Conservation (phyloP, 2,113 vertebrate species). For the Gambusia holbrooki region DNA sequence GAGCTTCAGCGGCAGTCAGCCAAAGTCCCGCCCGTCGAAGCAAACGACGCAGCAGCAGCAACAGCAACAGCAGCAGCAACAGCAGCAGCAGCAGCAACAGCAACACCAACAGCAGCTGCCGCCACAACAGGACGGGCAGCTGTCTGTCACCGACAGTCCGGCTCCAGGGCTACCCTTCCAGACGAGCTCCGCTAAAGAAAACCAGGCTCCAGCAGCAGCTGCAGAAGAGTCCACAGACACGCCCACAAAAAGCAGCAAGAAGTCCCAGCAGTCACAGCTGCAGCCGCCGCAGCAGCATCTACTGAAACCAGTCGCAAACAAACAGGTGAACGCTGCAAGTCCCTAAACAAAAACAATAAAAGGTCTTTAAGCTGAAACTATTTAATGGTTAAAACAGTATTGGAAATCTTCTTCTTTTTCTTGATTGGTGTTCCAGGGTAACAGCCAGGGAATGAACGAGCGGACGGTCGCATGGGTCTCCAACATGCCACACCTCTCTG, state of each 20-base stretch:
- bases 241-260: constrained; percentile 75
- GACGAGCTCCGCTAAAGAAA: constrained; percentile 78
- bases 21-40: constrained; percentile 56
- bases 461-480: constrained; percentile 96
- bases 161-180: constrained; percentile 83
- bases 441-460: constrained; percentile 86
- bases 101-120: constrained; percentile 33
- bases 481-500: constrained; percentile 96
- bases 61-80: constrained; percentile 67
- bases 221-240: constrained; percentile 73
- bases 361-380: neutral
- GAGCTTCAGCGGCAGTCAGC: constrained; percentile 78
- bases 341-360: neutral
- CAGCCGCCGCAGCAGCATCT: constrained; percentile 80
- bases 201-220: constrained; percentile 53
- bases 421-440: constrained; percentile 78
- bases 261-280: constrained; percentile 68
- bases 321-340: constrained; percentile 69
- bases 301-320: constrained; percentile 79
- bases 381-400: neutral
- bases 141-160: constrained; percentile 85
- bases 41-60: constrained; percentile 28
- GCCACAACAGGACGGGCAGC: constrained; percentile 81
- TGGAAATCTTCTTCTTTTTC: neutral
- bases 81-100: constrained; percentile 53